Base-by-base conservation (phyloP, 1,140 invertebrate genomes). In the Eurosta solidaginis region DNA sequence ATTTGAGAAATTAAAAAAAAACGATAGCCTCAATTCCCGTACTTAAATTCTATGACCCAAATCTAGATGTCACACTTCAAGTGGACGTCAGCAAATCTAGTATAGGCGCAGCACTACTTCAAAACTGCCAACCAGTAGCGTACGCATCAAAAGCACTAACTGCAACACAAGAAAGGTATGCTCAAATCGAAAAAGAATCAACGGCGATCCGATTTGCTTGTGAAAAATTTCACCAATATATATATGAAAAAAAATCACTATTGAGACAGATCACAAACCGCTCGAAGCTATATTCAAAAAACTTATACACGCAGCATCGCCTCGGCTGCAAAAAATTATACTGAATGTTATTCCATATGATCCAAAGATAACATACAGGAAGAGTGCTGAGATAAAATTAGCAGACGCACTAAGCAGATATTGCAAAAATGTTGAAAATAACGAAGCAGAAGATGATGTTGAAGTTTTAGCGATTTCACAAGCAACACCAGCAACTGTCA, bases 181-280 rank as follows among this genome's bases (percentile, higher is more conserved):
- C 86, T 9, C 82, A 86, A 63, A 84, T 88, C 20, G 84, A 88
- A 82, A 88, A 88, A 78, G 88, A 88, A 79, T 68, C 84, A 20
- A 49, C 83, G 9, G 83, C 81, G n/a, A 84, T 88, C 14, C 45
- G 76, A 1, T 88, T 84, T 81, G 84, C 76, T 27, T 84, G 81
- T 79, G 80, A 80, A 44, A 82, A 79, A 42, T 87, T 88, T 82
- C 75, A 54, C 12, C 78, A 81, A 36, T 82, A 81, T 33, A 80
- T 76, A 63, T 82, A 27, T 80, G 82, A 81, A 6, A 9, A 17
- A 80, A 80, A 27, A 68, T 83, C 1, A 81, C 83, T 1, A 82
- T 88, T 1, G 82, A 89, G 80, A 89, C 86, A 0, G 89, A 90
- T 77, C 89, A 90, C 76, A 88, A 88, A 79, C 88, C 89, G 7